These are phyloP conservation scores for Andrena bucephala DNA, from an alignment of 2,888 invertebrate genomes.

Conservation along the genomic window DNA sequence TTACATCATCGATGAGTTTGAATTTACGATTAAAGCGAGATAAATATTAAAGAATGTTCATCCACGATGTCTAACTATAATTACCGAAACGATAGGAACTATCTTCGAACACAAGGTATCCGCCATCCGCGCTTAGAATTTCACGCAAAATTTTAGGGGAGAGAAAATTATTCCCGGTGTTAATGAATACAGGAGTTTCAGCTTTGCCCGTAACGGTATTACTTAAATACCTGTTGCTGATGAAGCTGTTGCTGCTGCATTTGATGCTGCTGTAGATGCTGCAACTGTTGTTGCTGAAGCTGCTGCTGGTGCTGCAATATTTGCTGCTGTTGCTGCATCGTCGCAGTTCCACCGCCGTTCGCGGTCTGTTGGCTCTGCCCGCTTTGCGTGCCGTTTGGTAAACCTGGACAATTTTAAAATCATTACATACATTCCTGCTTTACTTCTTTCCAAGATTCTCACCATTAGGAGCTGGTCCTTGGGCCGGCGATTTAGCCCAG, in stretches of 20 bases:
- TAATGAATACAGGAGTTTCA: constrained; percentile 49
- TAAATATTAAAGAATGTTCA: constrained; percentile 21
- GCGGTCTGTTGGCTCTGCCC: constrained; percentile 78
- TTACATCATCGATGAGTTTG: constrained; percentile 31
- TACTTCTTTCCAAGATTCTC: constrained; percentile 38
- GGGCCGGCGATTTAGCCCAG: constrained; percentile 85
- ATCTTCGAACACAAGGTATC: constrained; percentile 31
- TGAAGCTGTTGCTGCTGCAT: constrained; percentile 86
- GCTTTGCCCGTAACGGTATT: constrained; percentile 68
- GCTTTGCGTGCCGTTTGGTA: constrained; percentile 80
- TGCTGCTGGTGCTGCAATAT: constrained; percentile 78
- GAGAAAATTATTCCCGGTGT: constrained; percentile 24
- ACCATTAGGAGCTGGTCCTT: constrained; percentile 84
- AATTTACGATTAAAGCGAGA: constrained; percentile 39
- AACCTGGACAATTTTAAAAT: constrained; percentile 69
- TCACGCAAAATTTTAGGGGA: neutral
- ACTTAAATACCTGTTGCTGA: constrained; percentile 87
- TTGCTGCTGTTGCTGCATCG: constrained; percentile 81
- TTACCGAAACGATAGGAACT: constrained; percentile 19
- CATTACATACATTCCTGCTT: neutral
- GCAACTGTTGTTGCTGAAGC: constrained; percentile 85
- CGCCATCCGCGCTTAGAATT: constrained; percentile 13
- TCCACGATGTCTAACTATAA: constrained; percentile 25
- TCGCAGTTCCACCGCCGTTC: constrained; percentile 74
- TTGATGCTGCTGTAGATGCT: constrained; percentile 86